These are phyloP conservation scores for Etheostoma cragini DNA, from an alignment of 2,113 vertebrate species.

Conservation along the genomic window DNA sequence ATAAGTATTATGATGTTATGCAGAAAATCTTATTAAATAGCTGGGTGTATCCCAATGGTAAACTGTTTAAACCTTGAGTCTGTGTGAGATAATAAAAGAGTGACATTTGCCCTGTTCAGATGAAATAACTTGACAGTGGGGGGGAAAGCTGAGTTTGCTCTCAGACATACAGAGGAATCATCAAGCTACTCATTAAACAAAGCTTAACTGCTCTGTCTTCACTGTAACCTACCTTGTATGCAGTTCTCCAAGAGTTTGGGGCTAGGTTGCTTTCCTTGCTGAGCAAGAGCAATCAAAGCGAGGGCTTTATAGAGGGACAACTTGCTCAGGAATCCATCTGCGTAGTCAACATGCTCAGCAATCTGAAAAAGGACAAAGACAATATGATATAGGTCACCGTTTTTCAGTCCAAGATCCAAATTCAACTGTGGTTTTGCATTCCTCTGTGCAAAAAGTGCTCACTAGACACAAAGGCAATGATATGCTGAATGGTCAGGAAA, in stretches of 20 bases:
- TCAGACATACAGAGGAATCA: conserved; percentile 39
- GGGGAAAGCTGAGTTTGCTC: conserved; percentile 6
- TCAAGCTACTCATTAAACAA: conserved; percentile 65
- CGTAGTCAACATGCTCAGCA: conserved; percentile 77
- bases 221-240: conserved; percentile 81
- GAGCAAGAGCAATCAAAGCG: conserved; percentile 84
- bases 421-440: conserved; percentile 61
- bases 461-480: conserved; percentile 47
- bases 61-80: background rate
- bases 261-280: conserved; percentile 85
- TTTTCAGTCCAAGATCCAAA: conserved; percentile 32
- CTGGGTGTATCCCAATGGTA: background rate
- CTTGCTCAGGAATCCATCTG: conserved; percentile 82
- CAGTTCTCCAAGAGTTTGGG: conserved; percentile 83
- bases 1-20: background rate
- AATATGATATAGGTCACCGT: conserved; percentile 29
- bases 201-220: conserved; percentile 38
- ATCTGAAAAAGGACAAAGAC: conserved; percentile 75
- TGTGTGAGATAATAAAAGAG: conserved; percentile 38
- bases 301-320: conserved; percentile 82
- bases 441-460: conserved; percentile 47
- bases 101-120: background rate
- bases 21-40: background rate
- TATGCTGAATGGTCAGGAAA: conserved; percentile 43
- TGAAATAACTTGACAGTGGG: background rate